Evolutionary conservation across 2,113 vertebrate species (phyloP).

Genomic region (Alces alces): DNA sequence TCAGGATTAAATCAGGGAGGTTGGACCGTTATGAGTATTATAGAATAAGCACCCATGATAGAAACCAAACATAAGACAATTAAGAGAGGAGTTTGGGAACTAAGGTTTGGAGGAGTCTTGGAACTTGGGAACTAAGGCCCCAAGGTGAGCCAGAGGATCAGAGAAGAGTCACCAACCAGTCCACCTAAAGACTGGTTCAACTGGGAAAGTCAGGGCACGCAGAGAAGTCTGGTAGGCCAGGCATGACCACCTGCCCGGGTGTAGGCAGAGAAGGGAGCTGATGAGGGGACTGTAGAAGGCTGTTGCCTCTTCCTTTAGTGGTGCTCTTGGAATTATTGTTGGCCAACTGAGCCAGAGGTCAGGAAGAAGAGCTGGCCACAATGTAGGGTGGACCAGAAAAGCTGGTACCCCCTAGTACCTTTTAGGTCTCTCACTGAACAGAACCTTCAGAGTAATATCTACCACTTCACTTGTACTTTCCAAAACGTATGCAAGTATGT

Average conservation of each 20-base stretch:
- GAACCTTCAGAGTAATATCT: not conserved
- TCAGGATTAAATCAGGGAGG: not conserved
- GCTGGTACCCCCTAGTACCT: not conserved
- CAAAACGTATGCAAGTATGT: not conserved
- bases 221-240: not conserved
- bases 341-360: not conserved
- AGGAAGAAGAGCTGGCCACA: not conserved
- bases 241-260: accelerated
- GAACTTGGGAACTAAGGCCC: not conserved
- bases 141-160: not conserved
- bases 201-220: not conserved
- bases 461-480: not conserved
- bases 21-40: not conserved
- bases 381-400: not conserved
- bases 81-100: not conserved
- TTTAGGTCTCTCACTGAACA: not conserved
- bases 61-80: not conserved
- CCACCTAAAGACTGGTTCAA: not conserved
- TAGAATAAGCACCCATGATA: not conserved
- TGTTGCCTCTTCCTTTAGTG: not conserved
- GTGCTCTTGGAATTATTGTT: not conserved
- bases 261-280: not conserved
- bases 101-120: not conserved
- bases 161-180: not conserved
- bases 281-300: not conserved